Evolutionary conservation across 2,113 vertebrate species (phyloP).

Genomic region (Eulacestoma nigropectus): DNA sequence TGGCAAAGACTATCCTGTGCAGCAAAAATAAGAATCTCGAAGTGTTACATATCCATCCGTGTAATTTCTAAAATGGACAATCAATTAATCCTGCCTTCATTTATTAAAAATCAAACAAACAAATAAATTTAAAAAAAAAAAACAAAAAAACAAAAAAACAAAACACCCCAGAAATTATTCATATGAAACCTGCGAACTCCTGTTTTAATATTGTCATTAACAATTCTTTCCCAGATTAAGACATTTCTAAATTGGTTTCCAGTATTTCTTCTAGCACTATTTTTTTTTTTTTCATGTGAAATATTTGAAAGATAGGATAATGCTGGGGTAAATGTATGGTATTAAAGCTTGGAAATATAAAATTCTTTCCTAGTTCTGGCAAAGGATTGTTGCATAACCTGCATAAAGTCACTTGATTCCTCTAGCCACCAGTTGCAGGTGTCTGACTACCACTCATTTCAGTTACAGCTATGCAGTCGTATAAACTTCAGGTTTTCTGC

Average conservation of each 20-base stretch:
- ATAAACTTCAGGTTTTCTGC: not conserved
- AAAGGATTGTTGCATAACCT: not conserved
- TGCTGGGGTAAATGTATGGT: not conserved
- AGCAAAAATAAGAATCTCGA: not conserved
- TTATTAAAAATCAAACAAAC: not conserved
- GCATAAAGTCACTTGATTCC: not conserved
- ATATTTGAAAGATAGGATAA: not conserved
- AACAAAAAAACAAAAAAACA: no score
- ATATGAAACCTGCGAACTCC: fast-evolving
- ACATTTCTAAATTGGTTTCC: not conserved
- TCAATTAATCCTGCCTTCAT: not conserved
- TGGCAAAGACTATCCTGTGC: not conserved
- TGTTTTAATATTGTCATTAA: not conserved
- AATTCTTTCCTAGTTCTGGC: not conserved
- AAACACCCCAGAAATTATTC: not conserved
- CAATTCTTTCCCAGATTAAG: not conserved
- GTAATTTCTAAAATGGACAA: not conserved
- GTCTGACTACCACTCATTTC: not conserved
- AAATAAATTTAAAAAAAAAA: not conserved
- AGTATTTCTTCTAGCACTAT: not conserved
- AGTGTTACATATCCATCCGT: not conserved
- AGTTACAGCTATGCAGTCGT: not conserved
- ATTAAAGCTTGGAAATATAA: not conserved
- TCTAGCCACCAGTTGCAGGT: not conserved
- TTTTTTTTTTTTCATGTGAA: not conserved